phyloP scores from a whole-genome alignment of 2,113 vertebrate species.

The Oryzias celebensis region DNA sequence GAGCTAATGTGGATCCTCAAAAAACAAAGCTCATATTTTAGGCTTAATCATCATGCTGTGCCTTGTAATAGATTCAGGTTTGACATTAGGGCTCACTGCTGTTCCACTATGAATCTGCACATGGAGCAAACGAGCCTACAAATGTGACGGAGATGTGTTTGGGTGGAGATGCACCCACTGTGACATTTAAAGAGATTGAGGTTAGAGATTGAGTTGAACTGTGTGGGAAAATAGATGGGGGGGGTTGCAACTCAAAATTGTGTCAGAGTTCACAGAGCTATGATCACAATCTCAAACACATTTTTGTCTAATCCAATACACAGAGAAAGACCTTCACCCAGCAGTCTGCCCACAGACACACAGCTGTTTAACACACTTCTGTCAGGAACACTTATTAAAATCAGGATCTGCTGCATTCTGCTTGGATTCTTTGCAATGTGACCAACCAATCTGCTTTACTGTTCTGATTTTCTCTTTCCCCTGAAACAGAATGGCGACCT shows the following conservation, averaged over 20 bases:
- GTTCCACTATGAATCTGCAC: slow-evolving; percentile 17
- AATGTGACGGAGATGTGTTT: slow-evolving; percentile 2
- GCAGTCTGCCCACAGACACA: slow-evolving; percentile 9
- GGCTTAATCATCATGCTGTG: slow-evolving; percentile 22
- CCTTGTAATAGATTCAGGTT: slow-evolving; percentile 50
- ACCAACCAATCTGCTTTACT: slow-evolving; percentile 22
- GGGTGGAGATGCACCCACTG: slow-evolving; percentile 13
- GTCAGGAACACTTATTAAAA: not conserved
- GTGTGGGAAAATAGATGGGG: not conserved
- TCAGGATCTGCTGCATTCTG: not conserved
- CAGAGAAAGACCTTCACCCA: slow-evolving; percentile 22
- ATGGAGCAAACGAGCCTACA: slow-evolving; percentile 2
- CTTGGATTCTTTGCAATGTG: slow-evolving; percentile 17
- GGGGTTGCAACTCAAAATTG: slow-evolving; percentile 28
- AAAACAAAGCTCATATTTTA: not conserved
- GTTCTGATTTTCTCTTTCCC: slow-evolving; percentile 12
- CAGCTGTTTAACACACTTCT: not conserved
- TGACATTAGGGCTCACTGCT: slow-evolving; percentile 59
- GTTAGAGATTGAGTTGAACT: slow-evolving; percentile 41
- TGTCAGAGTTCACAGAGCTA: slow-evolving; percentile 51
- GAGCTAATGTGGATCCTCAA: slow-evolving; percentile 7
- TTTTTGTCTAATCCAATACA: slow-evolving; percentile 59
- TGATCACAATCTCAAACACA: slow-evolving; percentile 40
- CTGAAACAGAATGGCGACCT: too few species aligned
- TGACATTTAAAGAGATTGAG: slow-evolving; percentile 64